These are phyloP conservation scores for Oscheius sp. DNA, from an alignment of 2,888 invertebrate species.

Conservation along the genomic window DNA sequence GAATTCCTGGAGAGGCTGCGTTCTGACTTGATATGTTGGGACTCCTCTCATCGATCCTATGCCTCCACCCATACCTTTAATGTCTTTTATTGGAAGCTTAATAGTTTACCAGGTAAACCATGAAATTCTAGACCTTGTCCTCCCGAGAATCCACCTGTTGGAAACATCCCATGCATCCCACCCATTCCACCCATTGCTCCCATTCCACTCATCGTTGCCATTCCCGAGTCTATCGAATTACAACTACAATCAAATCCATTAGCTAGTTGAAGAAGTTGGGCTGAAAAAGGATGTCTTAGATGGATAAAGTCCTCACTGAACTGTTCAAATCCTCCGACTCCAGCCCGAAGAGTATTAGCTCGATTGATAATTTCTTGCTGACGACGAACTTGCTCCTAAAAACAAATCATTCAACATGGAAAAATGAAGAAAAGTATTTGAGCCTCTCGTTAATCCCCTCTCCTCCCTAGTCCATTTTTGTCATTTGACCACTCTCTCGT, in stretches of 20 bases:
- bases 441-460: too few species aligned
- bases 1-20: constrained; percentile 26
- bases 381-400: constrained; percentile 62
- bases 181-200: not conserved
- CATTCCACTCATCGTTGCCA: not conserved
- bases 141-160: too few species aligned
- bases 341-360: constrained; percentile 45
- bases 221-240: constrained; percentile 36
- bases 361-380: constrained; percentile 59
- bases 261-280: constrained; percentile 62
- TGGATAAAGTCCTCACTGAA: constrained; percentile 47
- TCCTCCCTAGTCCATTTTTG: too few species aligned
- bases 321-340: constrained; percentile 61
- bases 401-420: too few species aligned
- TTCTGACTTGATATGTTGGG: constrained; percentile 19
- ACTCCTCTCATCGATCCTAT: constrained; percentile 22
- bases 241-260: constrained; percentile 67
- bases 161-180: constrained; percentile 4
- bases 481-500: too few species aligned
- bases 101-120: not conserved
- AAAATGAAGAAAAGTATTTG: too few species aligned
- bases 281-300: constrained; percentile 40
- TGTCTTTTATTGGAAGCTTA: not conserved
- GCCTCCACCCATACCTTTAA: not conserved
- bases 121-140: not conserved